Conservation (phyloP, 2,888 invertebrate genomes). For the Epinotia ramella region DNA sequence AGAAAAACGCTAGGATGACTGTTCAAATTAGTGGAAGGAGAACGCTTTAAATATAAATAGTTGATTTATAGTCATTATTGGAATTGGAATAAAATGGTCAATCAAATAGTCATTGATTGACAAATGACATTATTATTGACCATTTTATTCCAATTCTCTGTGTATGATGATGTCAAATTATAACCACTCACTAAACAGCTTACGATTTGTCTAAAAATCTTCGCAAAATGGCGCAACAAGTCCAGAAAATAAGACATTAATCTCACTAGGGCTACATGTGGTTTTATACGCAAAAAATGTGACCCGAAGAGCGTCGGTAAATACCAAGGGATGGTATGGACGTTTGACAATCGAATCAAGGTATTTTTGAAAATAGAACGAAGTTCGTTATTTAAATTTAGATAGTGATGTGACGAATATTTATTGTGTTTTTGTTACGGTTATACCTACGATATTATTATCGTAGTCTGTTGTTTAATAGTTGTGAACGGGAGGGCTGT, state of each 20-base stretch:
- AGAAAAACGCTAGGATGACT: no score
- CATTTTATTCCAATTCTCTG: no score
- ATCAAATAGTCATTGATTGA: no score
- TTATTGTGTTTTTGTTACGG: not conserved
- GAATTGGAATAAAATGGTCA: no score
- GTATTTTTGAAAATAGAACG: not conserved
- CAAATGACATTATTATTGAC: no score
- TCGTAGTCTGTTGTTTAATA: not conserved
- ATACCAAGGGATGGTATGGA: not conserved
- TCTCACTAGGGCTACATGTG: not conserved
- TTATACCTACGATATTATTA: not conserved
- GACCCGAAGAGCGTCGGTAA: not conserved
- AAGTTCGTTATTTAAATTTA: not conserved
- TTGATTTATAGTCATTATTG: no score
- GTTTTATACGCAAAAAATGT: not conserved
- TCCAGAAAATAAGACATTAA: constrained; percentile 11
- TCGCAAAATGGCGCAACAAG: not conserved
- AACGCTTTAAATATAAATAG: no score
- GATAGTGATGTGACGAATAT: constrained; percentile 6
- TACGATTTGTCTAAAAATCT: not conserved
- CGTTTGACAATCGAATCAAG: not conserved
- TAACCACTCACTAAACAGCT: not conserved
- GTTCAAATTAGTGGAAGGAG: no score
- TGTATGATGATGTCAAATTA: no score
- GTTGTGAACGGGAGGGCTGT: not conserved